A percentile compares a stretch with the other conserved stretches of the same genome.
phyloP scores from a whole-genome alignment of 2,888 invertebrate genomes.

The Himalopsyche kuldschensis region DNA sequence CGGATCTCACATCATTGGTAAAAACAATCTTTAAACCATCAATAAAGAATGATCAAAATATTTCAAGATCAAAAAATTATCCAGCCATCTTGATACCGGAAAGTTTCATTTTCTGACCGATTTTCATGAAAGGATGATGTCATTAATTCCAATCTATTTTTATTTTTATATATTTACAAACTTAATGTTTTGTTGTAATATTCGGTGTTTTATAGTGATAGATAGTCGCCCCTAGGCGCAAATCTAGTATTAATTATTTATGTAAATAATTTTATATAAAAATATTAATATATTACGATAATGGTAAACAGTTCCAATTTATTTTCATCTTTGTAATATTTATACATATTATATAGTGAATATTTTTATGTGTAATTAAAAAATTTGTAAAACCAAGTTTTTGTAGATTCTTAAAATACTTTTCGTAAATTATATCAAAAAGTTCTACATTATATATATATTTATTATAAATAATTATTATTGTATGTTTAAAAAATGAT shows the following conservation, averaged over 20 bases:
- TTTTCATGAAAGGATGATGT: not conserved
- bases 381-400: not conserved
- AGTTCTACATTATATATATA: not conserved
- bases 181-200: not conserved
- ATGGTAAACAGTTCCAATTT: not conserved
- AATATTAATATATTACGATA: not conserved
- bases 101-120: no score
- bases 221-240: not conserved
- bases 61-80: no score
- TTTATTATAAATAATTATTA: not conserved
- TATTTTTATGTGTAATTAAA: not conserved
- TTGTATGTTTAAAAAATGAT: constrained; percentile 10
- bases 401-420: not conserved
- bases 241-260: not conserved
- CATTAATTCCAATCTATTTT: not conserved
- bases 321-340: not conserved
- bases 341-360: not conserved
- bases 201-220: not conserved
- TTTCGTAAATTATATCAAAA: not conserved
- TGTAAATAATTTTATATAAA: not conserved
- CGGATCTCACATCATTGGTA: no score
- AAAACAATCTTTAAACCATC: no score
- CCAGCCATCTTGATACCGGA: no score
- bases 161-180: not conserved
- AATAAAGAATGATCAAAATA: no score